These are phyloP conservation scores for Adineta ricciae DNA, from an alignment of 2,888 invertebrate species.

Conservation along the genomic window DNA sequence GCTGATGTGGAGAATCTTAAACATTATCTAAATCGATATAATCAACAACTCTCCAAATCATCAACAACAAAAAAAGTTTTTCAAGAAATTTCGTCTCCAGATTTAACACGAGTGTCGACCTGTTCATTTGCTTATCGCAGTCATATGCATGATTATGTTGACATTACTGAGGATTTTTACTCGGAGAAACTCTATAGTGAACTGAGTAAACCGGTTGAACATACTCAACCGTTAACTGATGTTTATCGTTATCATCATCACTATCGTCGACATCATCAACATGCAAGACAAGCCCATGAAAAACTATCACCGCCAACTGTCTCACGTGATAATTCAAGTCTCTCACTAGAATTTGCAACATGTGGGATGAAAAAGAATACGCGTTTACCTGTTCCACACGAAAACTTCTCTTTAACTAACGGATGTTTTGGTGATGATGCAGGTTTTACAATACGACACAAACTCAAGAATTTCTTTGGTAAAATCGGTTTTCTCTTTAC, in stretches of 20 bases:
- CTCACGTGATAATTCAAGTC: neutral
- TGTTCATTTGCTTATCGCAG: neutral
- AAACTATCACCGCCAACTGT: neutral
- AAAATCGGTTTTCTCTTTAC: neutral
- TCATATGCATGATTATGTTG: neutral
- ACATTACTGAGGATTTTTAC: neutral
- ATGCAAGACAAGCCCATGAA: neutral
- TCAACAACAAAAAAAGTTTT: neutral
- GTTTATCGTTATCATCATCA: conserved; percentile 20
- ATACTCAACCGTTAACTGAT: neutral
- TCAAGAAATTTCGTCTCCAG: neutral
- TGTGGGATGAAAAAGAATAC: conserved; percentile 32
- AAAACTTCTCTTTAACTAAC: conserved; percentile 23
- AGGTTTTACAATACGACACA: conserved; percentile 10
- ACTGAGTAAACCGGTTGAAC: neutral
- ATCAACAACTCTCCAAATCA: neutral
- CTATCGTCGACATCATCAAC: neutral
- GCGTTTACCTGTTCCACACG: conserved; percentile 27
- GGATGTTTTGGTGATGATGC: conserved; percentile 33
- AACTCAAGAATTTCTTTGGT: conserved; percentile 22
- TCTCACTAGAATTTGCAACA: neutral
- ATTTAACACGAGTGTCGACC: neutral
- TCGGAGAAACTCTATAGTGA: neutral
- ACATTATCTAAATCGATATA: neutral
- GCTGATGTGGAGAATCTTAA: neutral